Percentiles rank a stretch among this genome's conserved stretches.
Conservation (phyloP, 2,113 vertebrate genomes). For the Struthidea cinerea region DNA sequence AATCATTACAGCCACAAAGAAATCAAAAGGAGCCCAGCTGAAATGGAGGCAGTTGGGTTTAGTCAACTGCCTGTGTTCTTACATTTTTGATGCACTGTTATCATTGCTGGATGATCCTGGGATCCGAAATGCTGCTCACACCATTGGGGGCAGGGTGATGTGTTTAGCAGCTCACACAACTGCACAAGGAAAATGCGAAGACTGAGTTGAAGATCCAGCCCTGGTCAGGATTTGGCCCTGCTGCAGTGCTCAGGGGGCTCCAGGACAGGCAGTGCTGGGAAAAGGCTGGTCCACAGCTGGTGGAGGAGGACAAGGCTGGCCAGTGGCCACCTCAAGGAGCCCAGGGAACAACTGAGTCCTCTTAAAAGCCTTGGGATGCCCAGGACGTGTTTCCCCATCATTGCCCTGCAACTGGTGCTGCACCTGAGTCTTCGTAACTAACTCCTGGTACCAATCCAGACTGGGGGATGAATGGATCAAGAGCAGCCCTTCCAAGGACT, state of each 20-base stretch:
- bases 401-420: neutral
- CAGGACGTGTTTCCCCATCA: neutral
- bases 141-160: too few species aligned
- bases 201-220: rapidly evolving
- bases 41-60: neutral
- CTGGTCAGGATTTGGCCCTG: neutral
- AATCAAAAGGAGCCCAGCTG: neutral
- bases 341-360: neutral
- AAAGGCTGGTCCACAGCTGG: rapidly evolving
- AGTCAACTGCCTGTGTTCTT: neutral
- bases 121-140: rapidly evolving
- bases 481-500: neutral
- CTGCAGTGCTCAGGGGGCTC: rapidly evolving
- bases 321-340: neutral
- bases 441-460: neutral
- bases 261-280: rapidly evolving
- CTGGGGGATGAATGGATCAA: rapidly evolving
- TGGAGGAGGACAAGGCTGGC: neutral
- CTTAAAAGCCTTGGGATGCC: neutral
- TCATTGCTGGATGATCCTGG: rapidly evolving
- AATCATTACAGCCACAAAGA: neutral
- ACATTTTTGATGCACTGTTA: neutral
- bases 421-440: too few species aligned
- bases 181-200: neutral
- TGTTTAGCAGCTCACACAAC: rapidly evolving